Evolutionary conservation across 2,797 vertebrate species (phyloP), one percentile per base, ranked within the genome.

Genomic region (Pelodytes ibericus): DNA sequence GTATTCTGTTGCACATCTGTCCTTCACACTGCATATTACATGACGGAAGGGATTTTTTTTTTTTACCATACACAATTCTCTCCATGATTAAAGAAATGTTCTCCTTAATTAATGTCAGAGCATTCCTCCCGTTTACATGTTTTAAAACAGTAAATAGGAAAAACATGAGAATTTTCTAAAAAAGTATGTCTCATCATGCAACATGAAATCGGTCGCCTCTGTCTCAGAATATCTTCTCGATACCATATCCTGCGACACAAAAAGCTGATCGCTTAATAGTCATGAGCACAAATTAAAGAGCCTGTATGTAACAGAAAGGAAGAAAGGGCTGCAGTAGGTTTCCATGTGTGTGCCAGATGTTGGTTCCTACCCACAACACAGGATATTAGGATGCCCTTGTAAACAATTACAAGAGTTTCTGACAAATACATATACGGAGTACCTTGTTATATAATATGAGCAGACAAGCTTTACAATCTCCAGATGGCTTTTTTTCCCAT

Each of bases 311-410:
- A 6, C 29, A 58, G 1, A 29, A 18, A 47, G 1, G 58, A 59
- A 51, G 16, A 5, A 36, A 22, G 39, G 10, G 18, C 60, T 2
- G 11, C 8, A 11, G n/a, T 4, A 47, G 3, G 25, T 16, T 16
- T 24, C 51, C 74, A 77, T 71, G 36, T 77, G 74, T 56, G 36
- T 26, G 39, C 74, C 74, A 77, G 74, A 77, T 77, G 74, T 64
- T n/a, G 27, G n/a, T 7, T 33, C 44, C 49, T 3, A 57, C n/a
- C 20, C 16, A 25, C 49, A 44, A 25, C 44, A 26, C 31, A 70
- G 49, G 49, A 71, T 61, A 72, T 62, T 33, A 61, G 20, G 44
- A 57, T 51, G 29, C 39, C 58, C 57, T 31, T 33, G 49, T 57
- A 41, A 68, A 64, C 60, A 77, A 58, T 71, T 22, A 62, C 47